Conservation (phyloP, 1,140 invertebrate species). For the Cyrtorhinus lividipennis region DNA sequence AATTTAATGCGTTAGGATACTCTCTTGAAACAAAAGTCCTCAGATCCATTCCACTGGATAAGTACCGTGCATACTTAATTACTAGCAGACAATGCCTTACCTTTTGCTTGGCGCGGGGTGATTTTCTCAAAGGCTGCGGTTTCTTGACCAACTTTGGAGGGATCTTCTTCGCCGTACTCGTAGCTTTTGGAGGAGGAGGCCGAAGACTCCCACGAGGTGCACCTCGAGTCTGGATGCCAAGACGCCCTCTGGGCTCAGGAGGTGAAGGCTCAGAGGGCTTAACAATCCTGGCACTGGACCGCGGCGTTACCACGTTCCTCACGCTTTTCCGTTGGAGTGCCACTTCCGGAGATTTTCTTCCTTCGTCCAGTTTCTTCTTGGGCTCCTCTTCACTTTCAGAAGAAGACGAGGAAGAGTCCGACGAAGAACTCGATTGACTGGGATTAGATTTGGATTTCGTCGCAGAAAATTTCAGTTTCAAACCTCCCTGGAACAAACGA, state of each 20-base stretch:
- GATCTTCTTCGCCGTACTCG: background rate
- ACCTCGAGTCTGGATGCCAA: background rate
- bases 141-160: background rate
- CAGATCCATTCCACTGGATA: no score
- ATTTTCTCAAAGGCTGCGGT: constrained; percentile 6
- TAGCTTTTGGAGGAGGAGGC: background rate
- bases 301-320: background rate
- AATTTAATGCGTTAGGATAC: no score
- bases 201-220: background rate
- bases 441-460: constrained; percentile 22
- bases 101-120: constrained; percentile 10
- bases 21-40: no score
- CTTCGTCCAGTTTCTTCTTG: constrained; percentile 12
- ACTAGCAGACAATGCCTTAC: no score
- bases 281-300: constrained; percentile 1
- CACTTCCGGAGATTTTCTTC: constrained; percentile 2
- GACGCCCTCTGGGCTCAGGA: background rate
- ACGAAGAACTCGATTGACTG: constrained; percentile 11
- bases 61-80: no score
- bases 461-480: constrained; percentile 25
- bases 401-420: constrained; percentile 16
- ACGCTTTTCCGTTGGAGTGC: background rate
- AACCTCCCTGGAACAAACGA: constrained; percentile 24
- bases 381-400: constrained; percentile 13
- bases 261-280: background rate